These are phyloP conservation scores for Drosophila differens DNA, from an alignment of 2,888 invertebrate genomes.

Conservation along the genomic window DNA sequence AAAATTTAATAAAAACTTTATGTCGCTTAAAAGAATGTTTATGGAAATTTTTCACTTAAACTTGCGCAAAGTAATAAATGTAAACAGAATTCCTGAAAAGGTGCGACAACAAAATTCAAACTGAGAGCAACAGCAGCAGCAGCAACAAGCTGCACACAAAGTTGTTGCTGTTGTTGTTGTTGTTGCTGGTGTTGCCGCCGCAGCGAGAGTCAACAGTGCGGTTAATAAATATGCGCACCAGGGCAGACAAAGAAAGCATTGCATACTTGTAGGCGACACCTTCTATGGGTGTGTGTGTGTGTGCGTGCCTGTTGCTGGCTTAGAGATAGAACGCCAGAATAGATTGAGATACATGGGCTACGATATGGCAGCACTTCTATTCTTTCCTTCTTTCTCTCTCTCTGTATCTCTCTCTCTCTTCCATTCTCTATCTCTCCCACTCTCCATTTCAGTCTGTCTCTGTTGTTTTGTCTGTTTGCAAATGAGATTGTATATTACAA, in stretches of 20 bases:
- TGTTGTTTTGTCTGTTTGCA: slow-evolving; percentile 41
- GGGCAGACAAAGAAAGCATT: slow-evolving; percentile 62
- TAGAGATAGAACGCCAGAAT: slow-evolving; percentile 46
- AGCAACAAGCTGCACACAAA: slow-evolving; percentile 52
- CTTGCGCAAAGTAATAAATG: slow-evolving; percentile 84
- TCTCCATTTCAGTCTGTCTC: background rate
- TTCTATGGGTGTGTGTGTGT: background rate
- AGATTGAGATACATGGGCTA: slow-evolving; percentile 58
- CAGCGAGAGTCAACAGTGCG: slow-evolving; percentile 76
- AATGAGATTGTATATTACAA: slow-evolving; percentile 83
- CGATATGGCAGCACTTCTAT: slow-evolving; percentile 46
- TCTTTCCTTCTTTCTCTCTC: background rate
- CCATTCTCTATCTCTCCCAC: background rate
- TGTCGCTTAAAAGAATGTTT: slow-evolving; percentile 84
- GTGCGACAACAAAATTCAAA: slow-evolving; percentile 81
- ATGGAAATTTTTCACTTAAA: slow-evolving; percentile 84
- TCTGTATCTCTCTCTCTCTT: background rate
- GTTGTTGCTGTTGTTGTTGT: slow-evolving; percentile 20
- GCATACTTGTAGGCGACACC: slow-evolving; percentile 61
- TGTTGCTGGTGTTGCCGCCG: slow-evolving; percentile 31
- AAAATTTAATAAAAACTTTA: slow-evolving; percentile 84
- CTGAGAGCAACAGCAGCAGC: slow-evolving; percentile 46
- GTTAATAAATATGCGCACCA: slow-evolving; percentile 77
- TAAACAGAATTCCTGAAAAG: slow-evolving; percentile 83
- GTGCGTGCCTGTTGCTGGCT: slow-evolving; percentile 55